phyloP scores from a whole-genome alignment of 2,888 invertebrate species.

The Drosophila rellima region DNA sequence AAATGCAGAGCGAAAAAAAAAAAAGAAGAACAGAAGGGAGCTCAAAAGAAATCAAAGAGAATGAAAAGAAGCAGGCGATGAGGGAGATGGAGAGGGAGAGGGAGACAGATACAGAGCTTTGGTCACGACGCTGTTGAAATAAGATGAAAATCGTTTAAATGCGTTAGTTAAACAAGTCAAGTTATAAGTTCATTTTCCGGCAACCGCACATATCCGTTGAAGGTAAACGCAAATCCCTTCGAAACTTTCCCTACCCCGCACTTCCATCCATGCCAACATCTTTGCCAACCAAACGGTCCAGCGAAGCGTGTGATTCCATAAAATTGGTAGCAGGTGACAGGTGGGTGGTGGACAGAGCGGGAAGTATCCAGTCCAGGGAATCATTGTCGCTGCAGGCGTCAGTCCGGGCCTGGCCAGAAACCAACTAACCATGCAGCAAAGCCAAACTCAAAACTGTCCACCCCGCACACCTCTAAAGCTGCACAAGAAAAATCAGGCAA shows the following conservation, averaged over 20 bases:
- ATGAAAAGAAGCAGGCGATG: too few relatives aligned
- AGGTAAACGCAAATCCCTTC: constrained; percentile 60
- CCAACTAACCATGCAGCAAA: constrained; percentile 61
- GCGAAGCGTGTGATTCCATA: constrained; percentile 77
- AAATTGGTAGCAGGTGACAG: constrained; percentile 55
- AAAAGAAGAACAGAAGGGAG: background rate
- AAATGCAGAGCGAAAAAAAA: background rate
- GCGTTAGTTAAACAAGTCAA: constrained; percentile 80
- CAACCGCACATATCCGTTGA: constrained; percentile 76
- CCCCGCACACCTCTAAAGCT: constrained; percentile 29
- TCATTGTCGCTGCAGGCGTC: constrained; percentile 60
- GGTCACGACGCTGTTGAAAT: constrained; percentile 38
- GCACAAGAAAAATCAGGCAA: constrained; percentile 2
- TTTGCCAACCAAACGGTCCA: constrained; percentile 35
- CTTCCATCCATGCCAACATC: background rate
- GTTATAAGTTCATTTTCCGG: constrained; percentile 80
- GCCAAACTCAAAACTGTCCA: constrained; percentile 55
- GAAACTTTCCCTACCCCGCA: constrained; percentile 3
- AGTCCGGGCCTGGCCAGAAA: constrained; percentile 24
- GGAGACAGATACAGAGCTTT: constrained; percentile 20
- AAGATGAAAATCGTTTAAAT: constrained; percentile 74
- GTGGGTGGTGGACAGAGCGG: background rate
- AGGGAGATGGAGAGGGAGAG: background rate
- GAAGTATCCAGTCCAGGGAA: constrained; percentile 52
- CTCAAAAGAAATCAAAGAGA: background rate